phyloP scores from a whole-genome alignment of 2,113 vertebrate genomes.

The Thryonomys swinderianus region DNA sequence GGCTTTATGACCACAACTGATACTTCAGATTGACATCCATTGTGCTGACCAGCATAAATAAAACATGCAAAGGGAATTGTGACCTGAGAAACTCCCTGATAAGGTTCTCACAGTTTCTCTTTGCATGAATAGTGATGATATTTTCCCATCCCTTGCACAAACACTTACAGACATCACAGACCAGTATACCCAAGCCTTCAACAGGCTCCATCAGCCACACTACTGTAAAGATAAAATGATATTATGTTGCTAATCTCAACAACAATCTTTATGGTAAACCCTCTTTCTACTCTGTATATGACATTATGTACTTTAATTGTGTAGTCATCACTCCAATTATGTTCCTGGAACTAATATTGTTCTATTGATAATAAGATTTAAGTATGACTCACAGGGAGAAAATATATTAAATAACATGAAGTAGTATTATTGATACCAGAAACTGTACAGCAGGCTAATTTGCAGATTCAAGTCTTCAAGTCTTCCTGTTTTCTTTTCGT shows the following conservation, averaged over 20 bases:
- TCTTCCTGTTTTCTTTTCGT: neutral
- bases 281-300: neutral
- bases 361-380: neutral
- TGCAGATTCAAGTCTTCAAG: neutral
- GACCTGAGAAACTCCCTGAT: neutral
- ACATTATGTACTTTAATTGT: neutral
- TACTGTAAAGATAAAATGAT: neutral
- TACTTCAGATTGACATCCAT: neutral
- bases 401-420: neutral
- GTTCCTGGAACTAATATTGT: neutral
- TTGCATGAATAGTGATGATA: fast-evolving
- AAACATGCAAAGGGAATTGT: neutral
- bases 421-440: neutral
- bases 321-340: neutral
- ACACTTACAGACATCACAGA: neutral
- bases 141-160: neutral
- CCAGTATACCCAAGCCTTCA: neutral
- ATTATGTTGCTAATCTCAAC: no score
- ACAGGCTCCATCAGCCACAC: neutral
- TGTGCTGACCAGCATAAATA: neutral
- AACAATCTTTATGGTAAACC: neutral
- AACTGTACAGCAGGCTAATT: neutral
- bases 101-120: neutral
- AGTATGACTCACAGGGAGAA: neutral
- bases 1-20: neutral